Conservation (phyloP, 2,113 vertebrate species). For the Crotophaga sulcirostris region DNA sequence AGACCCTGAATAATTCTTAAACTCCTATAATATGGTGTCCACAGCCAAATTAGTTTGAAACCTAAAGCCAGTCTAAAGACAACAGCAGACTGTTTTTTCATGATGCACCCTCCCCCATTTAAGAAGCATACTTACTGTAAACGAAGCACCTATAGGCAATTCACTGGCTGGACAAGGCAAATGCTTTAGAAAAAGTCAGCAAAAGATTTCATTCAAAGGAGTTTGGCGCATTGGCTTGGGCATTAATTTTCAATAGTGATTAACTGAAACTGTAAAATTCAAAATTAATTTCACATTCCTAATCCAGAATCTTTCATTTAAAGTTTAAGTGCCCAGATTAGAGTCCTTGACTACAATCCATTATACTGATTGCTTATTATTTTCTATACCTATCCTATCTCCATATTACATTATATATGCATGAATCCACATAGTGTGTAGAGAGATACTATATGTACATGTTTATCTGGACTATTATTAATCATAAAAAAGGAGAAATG, state of each 20-base stretch:
- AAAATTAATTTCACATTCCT: neutral
- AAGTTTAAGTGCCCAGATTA: neutral
- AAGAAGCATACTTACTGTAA: neutral
- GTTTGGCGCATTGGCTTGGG: neutral
- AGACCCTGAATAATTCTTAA: neutral
- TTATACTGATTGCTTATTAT: neutral
- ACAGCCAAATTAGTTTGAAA: neutral
- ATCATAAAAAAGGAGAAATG: conserved; percentile 11
- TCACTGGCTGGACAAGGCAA: neutral
- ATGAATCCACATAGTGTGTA: neutral
- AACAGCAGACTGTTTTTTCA: neutral
- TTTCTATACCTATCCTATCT: neutral
- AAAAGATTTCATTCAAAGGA: neutral
- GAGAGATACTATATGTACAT: neutral
- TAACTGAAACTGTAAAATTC: neutral
- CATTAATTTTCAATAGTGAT: neutral
- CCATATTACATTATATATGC: neutral
- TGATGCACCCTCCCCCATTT: neutral
- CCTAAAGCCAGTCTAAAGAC: neutral
- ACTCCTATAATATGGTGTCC: neutral
- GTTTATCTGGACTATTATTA: neutral
- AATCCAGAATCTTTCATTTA: neutral
- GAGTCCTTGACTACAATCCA: neutral
- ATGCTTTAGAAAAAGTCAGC: neutral
- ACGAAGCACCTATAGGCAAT: neutral